Conservation (phyloP, 2,888 invertebrate species). For the Diarsia rubi region DNA sequence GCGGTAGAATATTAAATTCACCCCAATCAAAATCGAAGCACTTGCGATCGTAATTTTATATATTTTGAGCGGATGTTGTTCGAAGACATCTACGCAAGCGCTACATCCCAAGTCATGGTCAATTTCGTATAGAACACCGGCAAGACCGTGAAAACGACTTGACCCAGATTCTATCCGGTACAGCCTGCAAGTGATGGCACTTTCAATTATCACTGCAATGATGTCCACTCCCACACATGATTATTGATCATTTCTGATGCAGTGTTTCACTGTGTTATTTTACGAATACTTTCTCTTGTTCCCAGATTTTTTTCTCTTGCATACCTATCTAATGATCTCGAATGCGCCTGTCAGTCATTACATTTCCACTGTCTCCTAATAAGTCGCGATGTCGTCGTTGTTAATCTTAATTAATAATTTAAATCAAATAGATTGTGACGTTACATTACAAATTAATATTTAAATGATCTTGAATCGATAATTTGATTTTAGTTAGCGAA, state of each 20-base stretch:
- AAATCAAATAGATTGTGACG: slow-evolving; percentile 80
- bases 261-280: slow-evolving; percentile 81
- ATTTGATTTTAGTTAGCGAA: slow-evolving; percentile 77
- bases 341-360: slow-evolving; percentile 85
- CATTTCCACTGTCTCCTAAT: slow-evolving; percentile 82
- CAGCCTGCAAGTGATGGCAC: slow-evolving; percentile 86
- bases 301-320: slow-evolving; percentile 74
- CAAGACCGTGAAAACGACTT: slow-evolving; percentile 87
- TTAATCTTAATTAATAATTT: slow-evolving; percentile 85
- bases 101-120: slow-evolving; percentile 81
- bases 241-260: slow-evolving; percentile 83
- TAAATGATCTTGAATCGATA: slow-evolving; percentile 72
- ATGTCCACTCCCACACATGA: slow-evolving; percentile 78
- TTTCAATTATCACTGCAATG: slow-evolving; percentile 88
- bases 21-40: slow-evolving; percentile 17
- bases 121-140: slow-evolving; percentile 77
- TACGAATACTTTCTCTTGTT: slow-evolving; percentile 86
- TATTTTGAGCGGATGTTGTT: slow-evolving; percentile 67
- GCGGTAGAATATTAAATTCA: not conserved
- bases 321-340: slow-evolving; percentile 76
- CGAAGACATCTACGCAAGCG: slow-evolving; percentile 68
- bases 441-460: slow-evolving; percentile 82
- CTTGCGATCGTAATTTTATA: slow-evolving; percentile 26
- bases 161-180: slow-evolving; percentile 87
- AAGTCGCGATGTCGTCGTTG: slow-evolving; percentile 79